phyloP scores from a whole-genome alignment of 1,140 invertebrate species.

The Lineus longissimus region DNA sequence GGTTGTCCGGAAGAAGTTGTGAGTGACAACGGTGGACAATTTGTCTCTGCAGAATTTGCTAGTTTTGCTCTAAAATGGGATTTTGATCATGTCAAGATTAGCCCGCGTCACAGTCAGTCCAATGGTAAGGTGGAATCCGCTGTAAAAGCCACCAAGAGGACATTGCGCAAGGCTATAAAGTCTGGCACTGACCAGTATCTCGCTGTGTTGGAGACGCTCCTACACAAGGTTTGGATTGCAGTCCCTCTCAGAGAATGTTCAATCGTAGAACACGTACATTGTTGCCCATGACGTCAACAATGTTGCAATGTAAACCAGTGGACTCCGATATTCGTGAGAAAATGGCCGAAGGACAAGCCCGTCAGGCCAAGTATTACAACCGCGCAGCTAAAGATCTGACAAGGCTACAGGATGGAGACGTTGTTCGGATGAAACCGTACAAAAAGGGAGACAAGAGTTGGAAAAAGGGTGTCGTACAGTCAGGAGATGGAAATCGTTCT shows the following conservation, averaged over 20 bases:
- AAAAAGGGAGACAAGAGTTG: no score
- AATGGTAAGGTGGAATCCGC: slow-evolving; percentile 20
- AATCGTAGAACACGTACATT: slow-evolving; percentile 3
- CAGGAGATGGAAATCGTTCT: no score
- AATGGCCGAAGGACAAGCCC: no score
- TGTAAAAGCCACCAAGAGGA: slow-evolving; percentile 16
- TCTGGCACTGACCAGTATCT: slow-evolving; percentile 3
- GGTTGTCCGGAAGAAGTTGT: slow-evolving; percentile 11
- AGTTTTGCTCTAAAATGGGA: slow-evolving; percentile 10
- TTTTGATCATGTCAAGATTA: slow-evolving; percentile 10
- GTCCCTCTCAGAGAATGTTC: slow-evolving; percentile 12
- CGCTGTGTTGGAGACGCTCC: slow-evolving; percentile 15
- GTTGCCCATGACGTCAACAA: background rate
- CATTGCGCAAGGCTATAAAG: slow-evolving; percentile 8
- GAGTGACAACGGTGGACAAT: slow-evolving; percentile 18
- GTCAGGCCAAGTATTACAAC: no score
- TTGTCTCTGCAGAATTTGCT: slow-evolving; percentile 13
- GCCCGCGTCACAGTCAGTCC: background rate
- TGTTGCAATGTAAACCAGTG: no score
- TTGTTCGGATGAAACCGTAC: no score
- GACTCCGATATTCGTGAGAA: no score
- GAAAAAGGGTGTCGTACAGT: no score
- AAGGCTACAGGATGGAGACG: no score
- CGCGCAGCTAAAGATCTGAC: no score
- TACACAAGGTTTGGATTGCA: slow-evolving; percentile 8